Percentiles rank a stretch among this genome's conserved stretches.
phyloP scores from a whole-genome alignment of 2,113 vertebrate species.

The Phrynocephalus versicolor region DNA sequence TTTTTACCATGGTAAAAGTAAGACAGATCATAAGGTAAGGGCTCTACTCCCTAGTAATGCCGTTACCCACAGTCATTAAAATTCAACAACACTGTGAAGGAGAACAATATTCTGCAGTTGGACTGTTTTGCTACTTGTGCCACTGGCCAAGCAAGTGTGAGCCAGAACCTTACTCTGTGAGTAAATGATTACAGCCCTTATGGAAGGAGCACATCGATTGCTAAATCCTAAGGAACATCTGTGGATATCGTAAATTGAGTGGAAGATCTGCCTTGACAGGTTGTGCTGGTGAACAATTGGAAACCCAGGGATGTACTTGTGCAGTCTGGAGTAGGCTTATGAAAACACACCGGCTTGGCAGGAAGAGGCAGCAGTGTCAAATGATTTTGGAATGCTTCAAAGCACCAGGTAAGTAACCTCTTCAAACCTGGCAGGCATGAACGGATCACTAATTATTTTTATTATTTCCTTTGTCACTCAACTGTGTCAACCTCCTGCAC shows the following conservation, averaged over 20 bases:
- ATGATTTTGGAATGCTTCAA: conserved; percentile 68
- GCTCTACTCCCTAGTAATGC: conserved; percentile 36
- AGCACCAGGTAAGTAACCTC: conserved; percentile 63
- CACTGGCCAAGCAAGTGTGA: conserved; percentile 23
- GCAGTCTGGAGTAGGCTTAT: conserved; percentile 19
- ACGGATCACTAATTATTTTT: conserved; percentile 72
- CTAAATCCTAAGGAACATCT: conserved; percentile 45
- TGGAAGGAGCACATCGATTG: conserved; percentile 6
- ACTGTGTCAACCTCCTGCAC: conserved; percentile 48
- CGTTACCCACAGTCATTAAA: conserved; percentile 4
- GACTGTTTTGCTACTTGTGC: neutral
- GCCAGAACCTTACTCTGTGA: conserved; percentile 41
- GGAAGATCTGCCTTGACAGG: conserved; percentile 34
- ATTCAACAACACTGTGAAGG: neutral
- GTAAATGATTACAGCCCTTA: conserved; percentile 43
- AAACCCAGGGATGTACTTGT: conserved; percentile 48
- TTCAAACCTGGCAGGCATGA: conserved; percentile 62
- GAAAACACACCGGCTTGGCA: conserved; percentile 63
- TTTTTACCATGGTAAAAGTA: conserved; percentile 18
- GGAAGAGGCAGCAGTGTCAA: conserved; percentile 45
- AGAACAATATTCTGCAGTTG: neutral
- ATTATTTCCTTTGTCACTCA: conserved; percentile 54
- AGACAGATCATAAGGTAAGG: neutral
- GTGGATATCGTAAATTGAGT: conserved; percentile 42
- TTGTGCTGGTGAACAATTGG: conserved; percentile 22